Percentiles rank a stretch among this genome's conserved stretches.
Conservation (phyloP, 1,140 invertebrate genomes). For the Drosophila ambigua region DNA sequence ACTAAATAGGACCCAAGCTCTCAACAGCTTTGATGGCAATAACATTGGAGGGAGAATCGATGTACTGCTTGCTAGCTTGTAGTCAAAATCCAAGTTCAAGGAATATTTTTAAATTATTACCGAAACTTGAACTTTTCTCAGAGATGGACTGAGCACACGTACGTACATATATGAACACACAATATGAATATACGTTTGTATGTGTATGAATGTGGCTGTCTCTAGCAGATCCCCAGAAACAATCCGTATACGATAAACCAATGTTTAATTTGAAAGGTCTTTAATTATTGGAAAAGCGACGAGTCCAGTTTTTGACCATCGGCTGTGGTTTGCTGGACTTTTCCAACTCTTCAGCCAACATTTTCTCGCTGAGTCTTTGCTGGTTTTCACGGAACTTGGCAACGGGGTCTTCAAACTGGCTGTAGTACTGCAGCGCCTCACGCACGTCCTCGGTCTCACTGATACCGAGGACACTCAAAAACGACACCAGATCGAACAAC, state of each 20-base stretch:
- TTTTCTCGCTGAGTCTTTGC: constrained; percentile 88
- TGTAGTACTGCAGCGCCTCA: constrained; percentile 96
- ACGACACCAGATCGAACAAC: constrained; percentile 94
- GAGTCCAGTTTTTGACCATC: constrained; percentile 74
- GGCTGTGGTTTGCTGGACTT: constrained; percentile 58
- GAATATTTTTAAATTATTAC: too few relatives aligned
- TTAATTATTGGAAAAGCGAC: constrained; percentile 57
- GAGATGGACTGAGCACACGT: too few relatives aligned
- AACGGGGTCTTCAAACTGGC: constrained; percentile 96
- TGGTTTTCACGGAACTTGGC: constrained; percentile 95
- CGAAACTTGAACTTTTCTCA: too few relatives aligned
- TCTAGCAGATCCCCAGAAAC: constrained; percentile 18
- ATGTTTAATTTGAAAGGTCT: background rate
- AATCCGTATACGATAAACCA: constrained; percentile 7
- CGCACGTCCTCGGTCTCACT: constrained; percentile 96
- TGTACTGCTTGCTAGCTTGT: too few relatives aligned
- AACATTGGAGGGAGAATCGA: too few relatives aligned
- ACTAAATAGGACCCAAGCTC: too few relatives aligned
- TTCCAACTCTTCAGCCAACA: constrained; percentile 85
- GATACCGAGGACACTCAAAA: constrained; percentile 94
- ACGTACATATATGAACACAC: too few relatives aligned
- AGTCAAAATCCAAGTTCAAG: too few relatives aligned
- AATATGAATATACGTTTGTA: background rate
- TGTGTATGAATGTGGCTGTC: constrained; percentile 23
- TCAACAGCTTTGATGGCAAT: too few relatives aligned